These are phyloP conservation scores for Protaetia brevitarsis DNA, from an alignment of 1,140 invertebrate genomes.

Conservation along the genomic window DNA sequence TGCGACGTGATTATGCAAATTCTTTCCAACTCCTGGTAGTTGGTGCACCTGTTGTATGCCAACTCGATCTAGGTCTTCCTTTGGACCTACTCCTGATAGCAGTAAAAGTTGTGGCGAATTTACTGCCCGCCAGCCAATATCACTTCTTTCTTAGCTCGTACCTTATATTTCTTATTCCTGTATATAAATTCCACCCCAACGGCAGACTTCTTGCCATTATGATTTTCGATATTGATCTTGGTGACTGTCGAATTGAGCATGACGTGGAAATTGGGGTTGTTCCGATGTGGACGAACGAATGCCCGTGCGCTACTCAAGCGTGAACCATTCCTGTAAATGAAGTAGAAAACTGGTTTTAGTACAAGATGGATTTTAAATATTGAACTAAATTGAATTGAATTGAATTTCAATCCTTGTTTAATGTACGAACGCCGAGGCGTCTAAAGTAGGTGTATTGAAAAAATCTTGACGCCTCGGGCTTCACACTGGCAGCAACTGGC, in stretches of 20 bases:
- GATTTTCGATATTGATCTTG: conserved; percentile 43
- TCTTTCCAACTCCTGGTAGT: conserved; percentile 72
- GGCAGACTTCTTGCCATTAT: conserved; percentile 32
- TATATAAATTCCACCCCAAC: conserved; percentile 50
- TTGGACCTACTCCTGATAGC: conserved; percentile 59
- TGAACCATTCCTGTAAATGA: conserved; percentile 56
- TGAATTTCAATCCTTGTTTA: neutral
- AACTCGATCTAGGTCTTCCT: conserved; percentile 51
- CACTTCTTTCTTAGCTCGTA: conserved; percentile 54
- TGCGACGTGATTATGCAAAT: conserved; percentile 71
- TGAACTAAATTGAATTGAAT: no score
- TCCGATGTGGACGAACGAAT: conserved; percentile 59
- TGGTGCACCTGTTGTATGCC: conserved; percentile 56
- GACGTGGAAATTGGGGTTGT: conserved; percentile 68
- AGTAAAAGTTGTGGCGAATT: conserved; percentile 58
- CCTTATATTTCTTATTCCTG: conserved; percentile 45
- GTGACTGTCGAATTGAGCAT: conserved; percentile 63
- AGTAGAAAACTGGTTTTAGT: neutral
- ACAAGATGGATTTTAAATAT: neutral
- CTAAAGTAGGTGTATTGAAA: neutral
- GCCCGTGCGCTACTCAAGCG: conserved; percentile 63
- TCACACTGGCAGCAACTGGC: no score
- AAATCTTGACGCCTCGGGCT: neutral
- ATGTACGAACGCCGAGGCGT: neutral
- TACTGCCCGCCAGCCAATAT: conserved; percentile 58